Evolutionary conservation across 92 coral and sea anemone genomes (phyloP), one percentile per base, ranked within the genome.

Genomic region (Montipora capitata): DNA sequence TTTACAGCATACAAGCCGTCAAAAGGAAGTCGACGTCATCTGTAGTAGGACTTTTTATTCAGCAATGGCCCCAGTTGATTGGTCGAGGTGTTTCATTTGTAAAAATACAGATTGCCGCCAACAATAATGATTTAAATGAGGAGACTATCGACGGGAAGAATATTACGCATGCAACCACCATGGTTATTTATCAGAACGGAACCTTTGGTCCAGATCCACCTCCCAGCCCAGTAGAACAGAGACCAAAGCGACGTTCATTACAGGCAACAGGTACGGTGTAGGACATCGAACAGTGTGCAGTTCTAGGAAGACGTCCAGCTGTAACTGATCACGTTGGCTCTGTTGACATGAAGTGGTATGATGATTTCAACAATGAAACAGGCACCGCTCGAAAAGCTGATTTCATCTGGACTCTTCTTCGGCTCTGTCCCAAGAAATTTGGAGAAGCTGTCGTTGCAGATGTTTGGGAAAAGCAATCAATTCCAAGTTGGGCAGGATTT

Each of bases 41-140:
- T 59, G 64, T 73, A 83, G 88, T 73, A 52, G 88, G 63, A 43
- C 80, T 40, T 73, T 83, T 61, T 52, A 69, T 17, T 68, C 73
- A 68, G 20, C 4, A 38, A 67, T 65, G 76, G 15, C 85, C 85
- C 85, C 76, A 13, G 76, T 80, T 48, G 76, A 80, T 44, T 80
- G 85, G 85, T 80, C 85, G 17, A 69, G 80, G 85, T 88, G 72
- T 74, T 88, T 88, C 17, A 81, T 88, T 40, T 87, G 91, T 80
- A 74, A 81, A 40, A 80, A 87, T 58, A 48, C 52, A 48, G 52
- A 48, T 48, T 48, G 52, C 52, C 10, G 52, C 52, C 52, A 0
- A 48, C 52, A 48, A 48, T 10, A 48, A 48, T 48, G 52, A 48
- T 48, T 48, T 48, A 0, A 48, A 48, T 48, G 52, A 48, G 52